These are phyloP conservation scores for Sus scrofa DNA, from an alignment of 2,113 vertebrate species.

Conservation along the genomic window DNA sequence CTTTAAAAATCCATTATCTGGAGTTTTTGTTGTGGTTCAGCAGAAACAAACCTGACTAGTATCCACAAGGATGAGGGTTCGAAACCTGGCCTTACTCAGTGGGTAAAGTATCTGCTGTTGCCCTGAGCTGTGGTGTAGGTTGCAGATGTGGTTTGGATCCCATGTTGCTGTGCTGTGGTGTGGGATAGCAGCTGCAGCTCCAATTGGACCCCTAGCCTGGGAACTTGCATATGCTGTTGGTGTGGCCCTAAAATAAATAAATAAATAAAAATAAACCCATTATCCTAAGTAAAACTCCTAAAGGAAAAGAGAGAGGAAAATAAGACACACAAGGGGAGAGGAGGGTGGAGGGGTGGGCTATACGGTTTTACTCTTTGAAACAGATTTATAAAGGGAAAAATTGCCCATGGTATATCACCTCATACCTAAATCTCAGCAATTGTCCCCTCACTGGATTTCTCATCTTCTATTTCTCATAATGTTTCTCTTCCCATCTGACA, in stretches of 20 bases:
- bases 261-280: neutral
- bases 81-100: no score
- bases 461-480: neutral
- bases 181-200: no score
- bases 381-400: neutral
- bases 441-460: neutral
- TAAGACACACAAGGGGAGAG: neutral
- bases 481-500: neutral
- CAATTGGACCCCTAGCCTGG: no score
- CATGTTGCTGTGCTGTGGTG: no score
- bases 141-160: no score
- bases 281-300: neutral
- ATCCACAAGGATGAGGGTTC: no score
- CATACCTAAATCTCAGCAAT: neutral
- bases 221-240: no score
- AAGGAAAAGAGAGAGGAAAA: neutral
- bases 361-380: neutral
- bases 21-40: no score
- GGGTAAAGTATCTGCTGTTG: no score
- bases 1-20: neutral
- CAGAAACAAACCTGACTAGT: no score
- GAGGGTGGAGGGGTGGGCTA: rapidly evolving
- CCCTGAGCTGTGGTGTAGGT: no score
- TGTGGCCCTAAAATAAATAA: no score
- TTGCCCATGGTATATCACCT: neutral